Percentiles rank a stretch among this genome's conserved stretches.
Evolutionary conservation across 2,797 vertebrate species (phyloP).

Genomic region (Sus cebifrons): DNA sequence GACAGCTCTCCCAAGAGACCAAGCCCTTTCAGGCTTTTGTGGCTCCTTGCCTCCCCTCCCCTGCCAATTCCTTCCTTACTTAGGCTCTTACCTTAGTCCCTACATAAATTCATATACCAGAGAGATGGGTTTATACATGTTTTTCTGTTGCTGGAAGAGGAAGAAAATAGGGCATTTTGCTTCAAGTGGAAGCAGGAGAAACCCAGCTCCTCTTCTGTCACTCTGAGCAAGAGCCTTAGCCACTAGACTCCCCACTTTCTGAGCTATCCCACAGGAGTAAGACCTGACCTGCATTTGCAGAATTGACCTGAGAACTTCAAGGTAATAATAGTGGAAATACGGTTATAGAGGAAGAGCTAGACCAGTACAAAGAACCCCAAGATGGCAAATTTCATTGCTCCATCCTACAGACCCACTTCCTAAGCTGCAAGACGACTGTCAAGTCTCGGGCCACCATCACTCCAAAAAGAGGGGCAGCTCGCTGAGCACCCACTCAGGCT

Average conservation of each 20-base stretch:
- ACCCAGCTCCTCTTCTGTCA: not conserved
- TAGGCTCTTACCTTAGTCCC: not conserved
- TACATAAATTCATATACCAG: fast-evolving
- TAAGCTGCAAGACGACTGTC: not conserved
- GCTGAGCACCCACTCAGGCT: not conserved
- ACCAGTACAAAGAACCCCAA: fast-evolving
- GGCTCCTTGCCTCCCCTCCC: not conserved
- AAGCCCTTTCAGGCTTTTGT: no score
- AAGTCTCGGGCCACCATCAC: no score
- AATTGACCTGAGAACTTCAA: not conserved
- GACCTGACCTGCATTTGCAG: not conserved
- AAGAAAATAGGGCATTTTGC: not conserved
- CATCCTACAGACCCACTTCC: not conserved
- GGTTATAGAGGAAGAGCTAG: not conserved
- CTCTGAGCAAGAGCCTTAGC: not conserved
- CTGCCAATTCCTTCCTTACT: not conserved
- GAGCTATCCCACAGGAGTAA: not conserved
- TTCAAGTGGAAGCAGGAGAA: not conserved
- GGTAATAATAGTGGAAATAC: not conserved
- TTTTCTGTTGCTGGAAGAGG: not conserved
- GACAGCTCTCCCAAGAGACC: not conserved
- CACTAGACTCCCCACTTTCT: not conserved
- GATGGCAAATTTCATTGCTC: no score
- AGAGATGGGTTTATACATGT: fast-evolving
- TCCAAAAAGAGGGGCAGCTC: not conserved